Conservation (phyloP, 37 sponge, comb jelly and placozoan genomes). For the Ianthella basta region DNA sequence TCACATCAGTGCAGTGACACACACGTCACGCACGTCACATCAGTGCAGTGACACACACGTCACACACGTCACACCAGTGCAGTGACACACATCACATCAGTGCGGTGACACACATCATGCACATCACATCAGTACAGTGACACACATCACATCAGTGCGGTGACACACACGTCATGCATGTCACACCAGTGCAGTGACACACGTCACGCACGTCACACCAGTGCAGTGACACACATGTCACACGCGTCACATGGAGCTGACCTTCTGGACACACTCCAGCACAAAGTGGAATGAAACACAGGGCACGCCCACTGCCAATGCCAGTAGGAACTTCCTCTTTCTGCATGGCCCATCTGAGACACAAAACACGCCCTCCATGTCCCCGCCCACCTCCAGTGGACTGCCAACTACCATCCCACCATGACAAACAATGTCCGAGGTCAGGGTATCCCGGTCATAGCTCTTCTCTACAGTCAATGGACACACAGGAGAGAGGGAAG, state of each 20-base stretch:
- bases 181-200: no score
- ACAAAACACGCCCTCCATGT: not conserved
- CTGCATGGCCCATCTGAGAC: conserved; percentile 58
- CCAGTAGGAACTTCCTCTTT: conserved; percentile 61
- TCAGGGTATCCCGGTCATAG: conserved; percentile 1
- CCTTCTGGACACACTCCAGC: conserved; percentile 50
- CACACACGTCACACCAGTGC: no score
- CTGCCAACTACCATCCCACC: not conserved
- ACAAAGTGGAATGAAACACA: conserved; percentile 63
- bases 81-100: no score
- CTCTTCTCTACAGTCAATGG: not conserved
- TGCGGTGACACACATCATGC: no score
- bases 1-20: no score
- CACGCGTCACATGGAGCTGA: not conserved
- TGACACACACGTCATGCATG: no score
- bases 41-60: no score
- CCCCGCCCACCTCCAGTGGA: not conserved
- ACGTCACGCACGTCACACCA: no score
- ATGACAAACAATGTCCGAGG: not conserved
- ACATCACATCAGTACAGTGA: no score
- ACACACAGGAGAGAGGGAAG: not conserved
- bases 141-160: no score
- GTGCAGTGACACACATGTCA: not conserved
- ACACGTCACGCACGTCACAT: no score
- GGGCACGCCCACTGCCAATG: conserved; percentile 64